Evolutionary conservation across 2,113 vertebrate species (phyloP).

Genomic region (Lycaon pictus): DNA sequence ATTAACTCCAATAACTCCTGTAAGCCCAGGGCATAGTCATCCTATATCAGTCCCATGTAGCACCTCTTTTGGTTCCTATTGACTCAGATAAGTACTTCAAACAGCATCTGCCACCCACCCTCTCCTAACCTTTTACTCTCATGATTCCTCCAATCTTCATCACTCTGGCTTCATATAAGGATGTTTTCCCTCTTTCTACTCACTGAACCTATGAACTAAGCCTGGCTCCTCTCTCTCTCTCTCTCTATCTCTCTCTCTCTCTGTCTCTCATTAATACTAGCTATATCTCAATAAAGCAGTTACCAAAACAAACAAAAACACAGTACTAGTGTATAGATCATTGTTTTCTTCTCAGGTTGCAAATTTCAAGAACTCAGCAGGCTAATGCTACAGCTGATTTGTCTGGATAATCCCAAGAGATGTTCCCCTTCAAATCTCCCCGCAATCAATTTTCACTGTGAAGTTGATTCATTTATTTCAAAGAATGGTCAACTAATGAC

Average conservation of each 20-base stretch:
- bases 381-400: neutral
- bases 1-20: neutral
- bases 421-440: neutral
- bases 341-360: neutral
- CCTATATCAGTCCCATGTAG: neutral
- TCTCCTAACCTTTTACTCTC: neutral
- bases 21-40: neutral
- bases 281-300: neutral
- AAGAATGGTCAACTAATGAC: neutral
- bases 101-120: neutral
- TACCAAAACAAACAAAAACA: neutral
- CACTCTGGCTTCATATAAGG: neutral
- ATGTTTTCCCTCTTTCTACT: neutral
- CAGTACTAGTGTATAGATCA: neutral
- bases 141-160: neutral
- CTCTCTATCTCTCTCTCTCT: neutral
- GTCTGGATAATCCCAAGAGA: neutral
- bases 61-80: neutral
- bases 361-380: neutral
- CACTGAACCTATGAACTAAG: neutral
- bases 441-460: neutral
- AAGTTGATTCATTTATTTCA: neutral
- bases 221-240: neutral
- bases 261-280: neutral
- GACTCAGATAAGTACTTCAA: neutral